Evolutionary conservation across 1,140 invertebrate species (phyloP), one percentile per base, ranked within the genome.

Genomic region (Cherax quadricarinatus): DNA sequence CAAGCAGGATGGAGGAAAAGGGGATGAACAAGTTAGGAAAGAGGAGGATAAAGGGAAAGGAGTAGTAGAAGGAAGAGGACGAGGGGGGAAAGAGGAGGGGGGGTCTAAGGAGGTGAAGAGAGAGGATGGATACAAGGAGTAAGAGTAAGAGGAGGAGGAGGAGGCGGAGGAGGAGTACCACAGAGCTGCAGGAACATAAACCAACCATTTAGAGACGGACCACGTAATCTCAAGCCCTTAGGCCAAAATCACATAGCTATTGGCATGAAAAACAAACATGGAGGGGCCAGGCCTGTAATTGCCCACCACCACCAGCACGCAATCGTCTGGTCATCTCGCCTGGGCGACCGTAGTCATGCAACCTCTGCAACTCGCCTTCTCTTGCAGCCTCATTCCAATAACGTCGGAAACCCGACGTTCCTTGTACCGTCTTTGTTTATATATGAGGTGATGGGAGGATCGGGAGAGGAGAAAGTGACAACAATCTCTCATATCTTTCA

Each of bases 201-300:
- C 73, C 83, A 30, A 70, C 84, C 83, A 51, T 86, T 79, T 86
- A 51, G 24, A 57, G 16, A 49, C 49, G 57, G 24, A 51, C 82
- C 30, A 41, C 66, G 48, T 81, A 84, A 84, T 86, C 73, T 79
- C 57, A n/a, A 60, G 18, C 83, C 89, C 89, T 80, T 80, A 66
- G 89, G 83, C 78, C 89, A 84, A 48, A 75, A 91, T 91, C 89
- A 79, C 89, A 91, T 91, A 86, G 89, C 86, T 91, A 91, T 91
- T 91, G 89, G 53, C 89, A 86, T 53, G 89, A 86, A 91, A 91
- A 91, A 91, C 89, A 91, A 91, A 91, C 89, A 91, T 49, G 70
- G 53, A 14, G 84, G 66, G 21, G 21, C 75, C 24, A 53, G 66
- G 30, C 84, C 83, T 91, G 62, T 91, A 91, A 91, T 91, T 66